Conservation (phyloP, 2,797 vertebrate genomes). For the Natrix natrix region DNA sequence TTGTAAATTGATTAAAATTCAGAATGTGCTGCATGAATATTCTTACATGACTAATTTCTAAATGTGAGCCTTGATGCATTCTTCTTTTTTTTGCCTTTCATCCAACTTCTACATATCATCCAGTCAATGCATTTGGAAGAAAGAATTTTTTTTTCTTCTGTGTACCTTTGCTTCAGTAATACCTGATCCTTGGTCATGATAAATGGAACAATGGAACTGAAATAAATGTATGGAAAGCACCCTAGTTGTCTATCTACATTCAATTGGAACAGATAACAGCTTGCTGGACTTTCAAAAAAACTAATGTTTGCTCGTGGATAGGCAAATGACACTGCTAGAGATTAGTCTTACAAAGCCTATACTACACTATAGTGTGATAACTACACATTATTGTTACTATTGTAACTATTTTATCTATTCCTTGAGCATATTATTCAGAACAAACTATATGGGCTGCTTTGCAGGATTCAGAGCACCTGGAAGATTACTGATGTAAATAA, state of each 20-base stretch:
- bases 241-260: not conserved
- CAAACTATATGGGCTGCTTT: not conserved
- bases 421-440: not conserved
- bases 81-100: not conserved
- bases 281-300: not conserved
- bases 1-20: conserved; percentile 1
- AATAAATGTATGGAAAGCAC: not conserved
- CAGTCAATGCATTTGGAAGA: not conserved
- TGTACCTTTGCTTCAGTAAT: not conserved
- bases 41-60: conserved; percentile 9
- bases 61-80: not conserved
- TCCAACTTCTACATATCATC: not conserved
- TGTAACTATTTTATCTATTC: not conserved
- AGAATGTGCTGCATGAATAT: conserved; percentile 3
- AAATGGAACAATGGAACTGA: not conserved
- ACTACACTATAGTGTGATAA: not conserved
- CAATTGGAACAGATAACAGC: not conserved
- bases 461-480: not conserved
- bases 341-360: not conserved
- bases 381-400: not conserved
- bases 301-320: not conserved
- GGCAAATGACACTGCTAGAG: not conserved
- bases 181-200: not conserved
- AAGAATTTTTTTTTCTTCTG: not conserved
- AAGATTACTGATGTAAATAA: not conserved